Evolutionary conservation across 2,797 vertebrate genomes (phyloP), one percentile per base, ranked within the genome.

Genomic region (Cyclopterus lumpus): DNA sequence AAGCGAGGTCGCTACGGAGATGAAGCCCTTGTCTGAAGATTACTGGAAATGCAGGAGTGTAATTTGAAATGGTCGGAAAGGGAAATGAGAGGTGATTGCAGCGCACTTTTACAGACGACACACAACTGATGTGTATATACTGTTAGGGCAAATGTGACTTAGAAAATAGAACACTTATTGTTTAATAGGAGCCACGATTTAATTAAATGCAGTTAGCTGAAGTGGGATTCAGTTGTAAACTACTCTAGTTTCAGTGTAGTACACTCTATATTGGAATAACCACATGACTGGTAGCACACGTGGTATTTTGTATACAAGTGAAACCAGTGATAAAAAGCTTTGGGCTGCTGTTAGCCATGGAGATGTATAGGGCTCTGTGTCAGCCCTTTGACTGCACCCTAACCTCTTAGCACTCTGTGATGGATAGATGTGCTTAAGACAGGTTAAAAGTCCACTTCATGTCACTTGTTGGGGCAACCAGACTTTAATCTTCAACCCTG

Each of bases 341-440:
- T 77, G 71, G 82, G 86, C 77, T 79, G 81, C 79, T 90, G 90
- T 91, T 90, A 88, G 77, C 18, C 26, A 28, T 78, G 26, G 84
- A 94, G 94, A 96, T 95, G 95, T 94, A 95, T 94, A 80, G 88
- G 82, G 90, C 82, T 85, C 71, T 26, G 79, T 89, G 83, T 83
- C 82, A 73, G 75, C 63, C 86, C 74, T 88, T 83, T 77, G 84
- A 87, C 84, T 88, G 74, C 88, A 93, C 92, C 85, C 84, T 86
- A 85, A 90, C 87, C 90, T 91, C 87, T 85, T 86, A 79, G 81
- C 61, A 26, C 70, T 46, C 30, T 58, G 83, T 92, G 88, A 93
- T 89, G 77, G 82, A 91, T 90, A 68, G 77, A 86, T 69, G 83
- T 84, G 84, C 89, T 88, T 83, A 82, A 90, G 80, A 85, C 81